phyloP scores from a whole-genome alignment of 2,113 vertebrate genomes.

The Nymphicus hollandicus region DNA sequence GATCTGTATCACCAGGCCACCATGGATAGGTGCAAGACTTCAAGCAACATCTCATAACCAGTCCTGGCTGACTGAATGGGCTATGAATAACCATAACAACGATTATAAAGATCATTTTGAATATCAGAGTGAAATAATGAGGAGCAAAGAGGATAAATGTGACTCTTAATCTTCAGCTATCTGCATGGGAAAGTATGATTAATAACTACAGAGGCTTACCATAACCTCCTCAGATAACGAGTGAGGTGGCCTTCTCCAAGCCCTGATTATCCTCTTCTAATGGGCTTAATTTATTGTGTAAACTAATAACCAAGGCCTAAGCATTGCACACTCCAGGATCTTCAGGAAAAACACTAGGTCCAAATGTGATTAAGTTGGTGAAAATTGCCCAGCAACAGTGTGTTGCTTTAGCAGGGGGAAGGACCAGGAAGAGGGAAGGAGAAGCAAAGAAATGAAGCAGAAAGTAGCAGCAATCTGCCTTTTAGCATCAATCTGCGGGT shows the following conservation, averaged over 20 bases:
- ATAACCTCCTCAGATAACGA: slow-evolving; percentile 43
- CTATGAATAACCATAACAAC: slow-evolving; percentile 3
- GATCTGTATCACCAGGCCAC: slow-evolving; percentile 12
- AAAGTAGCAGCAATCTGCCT: background rate
- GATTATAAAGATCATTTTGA: background rate
- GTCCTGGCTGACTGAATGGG: background rate
- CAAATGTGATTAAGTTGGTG: slow-evolving; percentile 59
- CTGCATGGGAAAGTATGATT: slow-evolving; percentile 55
- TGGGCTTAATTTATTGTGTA: slow-evolving; percentile 65
- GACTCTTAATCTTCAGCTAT: slow-evolving; percentile 48
- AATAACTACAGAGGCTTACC: slow-evolving; percentile 59
- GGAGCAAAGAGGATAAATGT: slow-evolving; percentile 38
- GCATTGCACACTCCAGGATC: background rate
- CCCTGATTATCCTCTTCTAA: slow-evolving; percentile 63
- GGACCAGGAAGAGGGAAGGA: background rate
- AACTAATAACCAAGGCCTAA: slow-evolving; percentile 57
- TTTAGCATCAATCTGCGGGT: accelerated
- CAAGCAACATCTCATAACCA: background rate
- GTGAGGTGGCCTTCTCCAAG: slow-evolving; percentile 55
- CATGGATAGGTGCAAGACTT: background rate
- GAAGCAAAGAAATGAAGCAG: slow-evolving; percentile 16
- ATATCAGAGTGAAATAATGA: background rate
- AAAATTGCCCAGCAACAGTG: slow-evolving; percentile 10
- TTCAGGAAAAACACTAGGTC: slow-evolving; percentile 22
- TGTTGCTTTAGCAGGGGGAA: background rate